Percentiles rank a stretch among this genome's conserved stretches.
Evolutionary conservation across 2,888 invertebrate species (phyloP).

Genomic region (Silvanus unidentatus): DNA sequence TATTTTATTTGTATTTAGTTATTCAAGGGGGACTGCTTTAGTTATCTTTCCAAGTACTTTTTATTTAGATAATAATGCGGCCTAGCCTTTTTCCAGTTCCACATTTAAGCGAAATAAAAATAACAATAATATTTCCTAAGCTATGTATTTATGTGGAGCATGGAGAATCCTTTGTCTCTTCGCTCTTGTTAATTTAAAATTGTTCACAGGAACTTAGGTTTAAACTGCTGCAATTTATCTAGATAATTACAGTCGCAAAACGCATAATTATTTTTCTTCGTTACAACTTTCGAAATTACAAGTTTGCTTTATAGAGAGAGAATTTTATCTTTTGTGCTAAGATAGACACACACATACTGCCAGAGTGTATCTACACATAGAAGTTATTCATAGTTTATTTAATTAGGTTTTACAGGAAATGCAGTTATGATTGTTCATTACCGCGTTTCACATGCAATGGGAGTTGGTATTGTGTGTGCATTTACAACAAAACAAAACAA

Average conservation of each 20-base stretch:
- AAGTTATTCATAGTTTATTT: slow-evolving; percentile 8
- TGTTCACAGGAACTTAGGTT: no score
- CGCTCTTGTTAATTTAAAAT: no score
- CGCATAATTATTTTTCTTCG: slow-evolving; percentile 1
- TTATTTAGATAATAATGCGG: slow-evolving; percentile 15
- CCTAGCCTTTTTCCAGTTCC: slow-evolving; percentile 8
- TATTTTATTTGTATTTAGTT: slow-evolving; percentile 29
- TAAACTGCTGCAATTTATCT: not conserved
- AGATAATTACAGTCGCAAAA: slow-evolving; percentile 1
- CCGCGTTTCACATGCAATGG: slow-evolving; percentile 9
- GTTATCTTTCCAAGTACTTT: slow-evolving; percentile 13
- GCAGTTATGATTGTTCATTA: slow-evolving; percentile 12
- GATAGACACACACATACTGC: no score
- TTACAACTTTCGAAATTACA: slow-evolving; percentile 1
- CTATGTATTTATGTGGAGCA: no score
- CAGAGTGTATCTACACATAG: no score
- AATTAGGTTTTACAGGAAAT: slow-evolving; percentile 10
- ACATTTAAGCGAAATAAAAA: no score
- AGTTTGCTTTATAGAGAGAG: not conserved
- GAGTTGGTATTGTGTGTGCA: slow-evolving; percentile 7
- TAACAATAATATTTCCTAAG: no score
- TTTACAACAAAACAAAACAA: no score
- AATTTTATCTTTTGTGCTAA: no score
- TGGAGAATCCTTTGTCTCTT: no score
- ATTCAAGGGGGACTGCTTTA: slow-evolving; percentile 24